Conservation (phyloP, 2,888 invertebrate species). For the Lepidocyrtoides sp. region DNA sequence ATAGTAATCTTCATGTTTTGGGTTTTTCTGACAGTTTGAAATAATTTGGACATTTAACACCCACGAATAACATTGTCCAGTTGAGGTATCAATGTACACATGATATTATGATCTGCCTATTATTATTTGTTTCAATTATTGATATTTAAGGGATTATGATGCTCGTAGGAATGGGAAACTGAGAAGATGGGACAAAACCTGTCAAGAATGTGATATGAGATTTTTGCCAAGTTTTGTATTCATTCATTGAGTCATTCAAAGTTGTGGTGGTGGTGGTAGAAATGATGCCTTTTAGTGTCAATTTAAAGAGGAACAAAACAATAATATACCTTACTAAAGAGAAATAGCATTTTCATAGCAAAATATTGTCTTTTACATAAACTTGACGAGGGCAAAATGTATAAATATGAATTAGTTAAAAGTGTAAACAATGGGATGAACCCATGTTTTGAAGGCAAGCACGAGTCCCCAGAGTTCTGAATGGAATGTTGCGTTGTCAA, state of each 20-base stretch:
- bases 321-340: background rate
- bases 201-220: slow-evolving; percentile 14
- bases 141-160: slow-evolving; percentile 67
- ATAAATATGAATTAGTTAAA: slow-evolving; percentile 3
- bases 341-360: background rate
- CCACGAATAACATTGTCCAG: too few species aligned
- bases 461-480: slow-evolving; percentile 80
- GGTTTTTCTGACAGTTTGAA: slow-evolving; percentile 62
- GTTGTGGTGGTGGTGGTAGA: background rate
- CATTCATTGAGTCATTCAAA: slow-evolving; percentile 36
- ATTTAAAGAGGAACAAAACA: background rate
- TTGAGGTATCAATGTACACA: slow-evolving; percentile 73
- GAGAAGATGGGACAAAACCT: background rate
- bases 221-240: background rate
- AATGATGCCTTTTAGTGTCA: background rate
- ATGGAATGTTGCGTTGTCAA: slow-evolving; percentile 66
- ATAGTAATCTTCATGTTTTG: slow-evolving; percentile 39
- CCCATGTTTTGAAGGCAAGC: slow-evolving; percentile 79
- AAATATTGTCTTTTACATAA: background rate
- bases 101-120: slow-evolving; percentile 49
- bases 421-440: slow-evolving; percentile 76
- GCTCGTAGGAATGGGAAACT: background rate
- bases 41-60: background rate
- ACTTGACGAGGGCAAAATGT: background rate
- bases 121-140: slow-evolving; percentile 67